Evolutionary conservation across 1,140 invertebrate genomes (phyloP).

Genomic region (Rhyzopertha dominica): DNA sequence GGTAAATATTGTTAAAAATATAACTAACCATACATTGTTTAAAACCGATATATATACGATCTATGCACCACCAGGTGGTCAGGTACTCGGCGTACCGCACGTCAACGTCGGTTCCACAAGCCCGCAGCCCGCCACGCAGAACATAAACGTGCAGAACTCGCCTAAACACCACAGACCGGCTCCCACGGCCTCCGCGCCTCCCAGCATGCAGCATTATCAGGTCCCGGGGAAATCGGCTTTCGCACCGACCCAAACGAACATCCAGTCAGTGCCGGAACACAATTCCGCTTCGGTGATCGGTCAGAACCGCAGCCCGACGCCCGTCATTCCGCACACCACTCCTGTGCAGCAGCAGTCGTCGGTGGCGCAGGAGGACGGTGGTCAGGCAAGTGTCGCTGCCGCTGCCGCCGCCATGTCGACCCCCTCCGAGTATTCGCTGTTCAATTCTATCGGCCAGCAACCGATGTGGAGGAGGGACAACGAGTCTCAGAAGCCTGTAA

Average conservation of each 20-base stretch:
- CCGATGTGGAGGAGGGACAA: constrained; percentile 63
- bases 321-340: constrained; percentile 22
- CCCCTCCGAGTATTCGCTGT: constrained; percentile 69
- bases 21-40: too few species aligned
- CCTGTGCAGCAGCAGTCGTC: constrained; percentile 11
- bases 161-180: constrained; percentile 52
- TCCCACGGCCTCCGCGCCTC: constrained; percentile 49
- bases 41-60: constrained; percentile 8
- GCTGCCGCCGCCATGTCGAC: constrained; percentile 24
- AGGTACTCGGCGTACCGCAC: constrained; percentile 12
- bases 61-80: constrained; percentile 10
- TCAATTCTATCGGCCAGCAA: constrained; percentile 65
- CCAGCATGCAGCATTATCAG: constrained; percentile 45
- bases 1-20: too few species aligned
- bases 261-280: constrained; percentile 13
- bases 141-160: constrained; percentile 39
- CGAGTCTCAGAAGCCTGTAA: constrained; percentile 61
- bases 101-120: constrained; percentile 16
- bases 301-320: constrained; percentile 31
- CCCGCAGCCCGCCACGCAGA: constrained; percentile 15
- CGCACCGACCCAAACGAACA: constrained; percentile 6
- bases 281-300: constrained; percentile 6
- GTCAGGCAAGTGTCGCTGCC: constrained; percentile 2
- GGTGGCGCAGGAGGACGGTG: constrained; percentile 13
- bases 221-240: constrained; percentile 41